Conservation (phyloP, 1,140 invertebrate species). For the Bombus superbus region DNA sequence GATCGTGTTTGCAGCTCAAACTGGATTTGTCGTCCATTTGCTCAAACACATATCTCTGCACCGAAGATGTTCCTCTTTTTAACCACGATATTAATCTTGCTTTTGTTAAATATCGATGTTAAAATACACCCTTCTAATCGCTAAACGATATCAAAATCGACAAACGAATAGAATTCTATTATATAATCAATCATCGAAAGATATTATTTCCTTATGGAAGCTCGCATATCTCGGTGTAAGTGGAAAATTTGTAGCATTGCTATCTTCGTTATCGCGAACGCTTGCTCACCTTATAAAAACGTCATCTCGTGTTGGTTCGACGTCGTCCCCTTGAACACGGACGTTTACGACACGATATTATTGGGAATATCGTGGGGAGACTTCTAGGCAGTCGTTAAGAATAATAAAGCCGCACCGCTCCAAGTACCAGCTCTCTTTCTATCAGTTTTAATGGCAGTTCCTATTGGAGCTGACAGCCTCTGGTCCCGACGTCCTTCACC, state of each 20-base stretch:
- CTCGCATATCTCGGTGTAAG: too few species aligned
- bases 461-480: constrained; percentile 61
- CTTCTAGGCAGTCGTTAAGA: constrained; percentile 39
- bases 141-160: too few species aligned
- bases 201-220: too few species aligned
- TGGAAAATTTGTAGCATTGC: neutral
- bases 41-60: too few species aligned
- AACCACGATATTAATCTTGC: too few species aligned
- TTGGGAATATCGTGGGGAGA: constrained; percentile 1
- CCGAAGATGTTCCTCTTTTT: too few species aligned
- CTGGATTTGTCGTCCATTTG: too few species aligned
- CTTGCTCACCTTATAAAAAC: neutral
- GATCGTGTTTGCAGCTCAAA: too few species aligned
- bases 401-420: constrained; percentile 29
- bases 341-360: constrained; percentile 17
- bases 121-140: too few species aligned
- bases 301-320: neutral
- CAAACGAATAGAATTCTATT: too few species aligned
- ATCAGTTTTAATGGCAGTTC: constrained; percentile 60
- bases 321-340: neutral
- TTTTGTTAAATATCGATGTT: too few species aligned
- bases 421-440: constrained; percentile 29
- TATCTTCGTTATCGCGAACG: neutral
- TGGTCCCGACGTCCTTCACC: constrained; percentile 49
- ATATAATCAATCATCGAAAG: too few species aligned